A percentile compares a stretch with the other conserved stretches of the same genome.
Conservation (phyloP, 2,888 invertebrate genomes). For the Cecidostiba fungosa region DNA sequence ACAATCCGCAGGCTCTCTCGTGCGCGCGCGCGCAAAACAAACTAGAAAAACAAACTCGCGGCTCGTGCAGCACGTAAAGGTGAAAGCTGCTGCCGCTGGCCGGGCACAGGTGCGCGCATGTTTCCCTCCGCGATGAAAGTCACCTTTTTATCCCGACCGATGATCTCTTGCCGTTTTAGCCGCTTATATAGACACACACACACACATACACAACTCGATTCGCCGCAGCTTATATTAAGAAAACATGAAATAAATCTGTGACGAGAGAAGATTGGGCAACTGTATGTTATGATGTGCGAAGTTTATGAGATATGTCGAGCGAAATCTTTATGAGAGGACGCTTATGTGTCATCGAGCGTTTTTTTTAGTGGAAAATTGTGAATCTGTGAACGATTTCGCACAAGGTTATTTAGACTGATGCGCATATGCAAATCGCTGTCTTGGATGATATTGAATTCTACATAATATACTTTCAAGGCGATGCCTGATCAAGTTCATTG, state of each 20-base stretch:
- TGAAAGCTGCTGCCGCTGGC: neutral
- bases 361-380: too few relatives aligned
- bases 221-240: too few relatives aligned
- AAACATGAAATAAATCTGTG: neutral
- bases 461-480: too few relatives aligned
- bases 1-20: neutral
- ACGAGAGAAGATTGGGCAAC: neutral
- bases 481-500: neutral
- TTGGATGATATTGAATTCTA: too few relatives aligned
- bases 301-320: too few relatives aligned
- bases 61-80: neutral
- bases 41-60: conserved; percentile 6
- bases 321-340: too few relatives aligned
- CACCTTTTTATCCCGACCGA: neutral
- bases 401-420: too few relatives aligned
- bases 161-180: neutral
- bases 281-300: too few relatives aligned
- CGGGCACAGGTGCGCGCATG: neutral
- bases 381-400: neutral
- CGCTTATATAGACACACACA: neutral
- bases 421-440: too few relatives aligned
- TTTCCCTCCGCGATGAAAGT: conserved; percentile 23
- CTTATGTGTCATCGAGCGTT: too few relatives aligned
- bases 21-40: neutral
- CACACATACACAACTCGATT: neutral